A percentile compares a stretch with the other conserved stretches of the same genome.
These are phyloP conservation scores for Temnothorax ravouxi DNA, from an alignment of 2,888 invertebrate species.

Conservation along the genomic window DNA sequence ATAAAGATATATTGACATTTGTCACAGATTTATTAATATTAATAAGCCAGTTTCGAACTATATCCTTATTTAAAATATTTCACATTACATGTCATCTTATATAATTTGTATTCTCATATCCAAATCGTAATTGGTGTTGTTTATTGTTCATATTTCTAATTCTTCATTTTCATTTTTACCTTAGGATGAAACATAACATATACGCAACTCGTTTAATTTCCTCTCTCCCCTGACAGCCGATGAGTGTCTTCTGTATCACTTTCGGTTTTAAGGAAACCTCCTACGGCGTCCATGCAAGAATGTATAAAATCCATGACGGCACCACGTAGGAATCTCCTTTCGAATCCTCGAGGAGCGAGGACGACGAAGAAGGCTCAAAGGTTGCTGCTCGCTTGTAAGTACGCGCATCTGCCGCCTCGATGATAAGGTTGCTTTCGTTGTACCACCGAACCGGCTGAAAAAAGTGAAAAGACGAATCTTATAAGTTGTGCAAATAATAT, in stretches of 20 bases:
- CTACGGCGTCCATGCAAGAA: conserved; percentile 75
- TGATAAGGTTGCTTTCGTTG: conserved; percentile 64
- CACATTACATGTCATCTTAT: not conserved
- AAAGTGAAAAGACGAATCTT: not conserved
- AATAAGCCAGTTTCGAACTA: not conserved
- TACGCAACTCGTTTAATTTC: conserved; percentile 41
- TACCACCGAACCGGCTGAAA: not conserved
- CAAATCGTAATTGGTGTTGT: not conserved
- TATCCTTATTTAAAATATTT: not conserved
- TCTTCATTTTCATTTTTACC: not conserved
- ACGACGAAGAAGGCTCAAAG: conserved; percentile 77
- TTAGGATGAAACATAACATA: not conserved
- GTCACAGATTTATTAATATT: not conserved
- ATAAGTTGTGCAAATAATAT: not conserved
- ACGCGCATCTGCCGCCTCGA: conserved; percentile 44
- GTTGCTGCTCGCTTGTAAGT: conserved; percentile 68
- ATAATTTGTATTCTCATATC: not conserved
- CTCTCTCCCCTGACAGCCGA: conserved; percentile 49
- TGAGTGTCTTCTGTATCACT: conserved; percentile 76
- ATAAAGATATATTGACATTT: not conserved
- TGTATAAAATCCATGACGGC: conserved; percentile 81
- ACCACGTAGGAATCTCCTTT: conserved; percentile 82
- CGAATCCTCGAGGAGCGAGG: conserved; percentile 80
- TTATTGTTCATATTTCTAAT: not conserved
- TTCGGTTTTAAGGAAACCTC: conserved; percentile 80